A percentile compares a stretch with the other conserved stretches of the same genome.
These are phyloP conservation scores for Dicycla oo DNA, from an alignment of 2,888 invertebrate genomes.

Conservation along the genomic window DNA sequence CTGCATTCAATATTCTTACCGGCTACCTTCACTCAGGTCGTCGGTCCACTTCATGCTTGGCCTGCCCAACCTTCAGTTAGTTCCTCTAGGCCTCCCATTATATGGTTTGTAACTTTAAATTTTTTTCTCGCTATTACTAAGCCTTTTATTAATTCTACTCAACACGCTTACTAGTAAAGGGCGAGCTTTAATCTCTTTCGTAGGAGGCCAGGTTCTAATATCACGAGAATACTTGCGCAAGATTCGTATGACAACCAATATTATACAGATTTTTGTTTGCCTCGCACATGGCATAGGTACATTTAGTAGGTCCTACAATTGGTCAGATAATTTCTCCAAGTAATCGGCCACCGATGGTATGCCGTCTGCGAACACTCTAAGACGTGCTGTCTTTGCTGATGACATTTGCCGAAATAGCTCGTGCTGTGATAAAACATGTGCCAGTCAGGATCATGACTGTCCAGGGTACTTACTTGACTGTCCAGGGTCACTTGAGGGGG, in stretches of 20 bases:
- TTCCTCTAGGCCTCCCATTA: background rate
- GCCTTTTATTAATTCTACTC: background rate
- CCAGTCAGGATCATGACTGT: background rate
- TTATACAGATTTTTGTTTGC: background rate
- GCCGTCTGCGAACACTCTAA: too few species aligned
- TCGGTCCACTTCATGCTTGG: background rate
- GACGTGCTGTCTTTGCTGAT: background rate
- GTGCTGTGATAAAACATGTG: background rate
- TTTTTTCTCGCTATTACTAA: background rate
- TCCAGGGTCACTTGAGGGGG: too few species aligned
- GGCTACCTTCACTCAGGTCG: background rate
- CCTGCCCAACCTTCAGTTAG: background rate
- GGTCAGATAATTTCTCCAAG: too few species aligned
- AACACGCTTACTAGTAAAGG: background rate
- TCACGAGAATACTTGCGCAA: constrained; percentile 26
- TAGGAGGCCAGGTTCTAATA: constrained; percentile 26
- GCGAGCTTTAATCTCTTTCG: constrained; percentile 14
- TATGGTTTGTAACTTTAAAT: background rate
- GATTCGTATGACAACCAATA: background rate
- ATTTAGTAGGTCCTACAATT: too few species aligned
- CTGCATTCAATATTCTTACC: background rate
- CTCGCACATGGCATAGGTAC: too few species aligned
- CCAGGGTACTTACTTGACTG: too few species aligned
- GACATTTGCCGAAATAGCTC: background rate
- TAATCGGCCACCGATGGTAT: too few species aligned